Base-by-base conservation (phyloP, 2,888 invertebrate genomes). In the Folsomia candida region DNA sequence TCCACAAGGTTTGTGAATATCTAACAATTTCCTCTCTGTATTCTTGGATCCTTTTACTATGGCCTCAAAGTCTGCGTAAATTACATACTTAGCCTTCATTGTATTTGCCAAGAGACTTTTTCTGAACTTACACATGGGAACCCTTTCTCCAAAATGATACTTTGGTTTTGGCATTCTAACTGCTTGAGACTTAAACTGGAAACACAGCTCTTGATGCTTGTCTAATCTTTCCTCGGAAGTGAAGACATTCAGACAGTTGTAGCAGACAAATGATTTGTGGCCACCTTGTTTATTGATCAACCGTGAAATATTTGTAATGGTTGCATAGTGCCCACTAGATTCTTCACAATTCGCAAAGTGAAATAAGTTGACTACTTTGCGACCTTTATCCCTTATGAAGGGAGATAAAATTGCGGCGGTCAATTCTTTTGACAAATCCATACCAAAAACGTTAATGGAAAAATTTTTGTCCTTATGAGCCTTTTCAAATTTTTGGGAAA, bases 51-150 rank as follows among this genome's bases (percentile, higher is more conserved):
- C n/a, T 64, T 20, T 25, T 47, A 37, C 3, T 3, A 64, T 4
- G 6, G 64, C 20, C 29, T 64, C 64, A 22, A 64, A 51, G 20
- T 64, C 64, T 29, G 64, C 64, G 24, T 64, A 64, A 37, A 64
- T 64, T 2, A 51, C 51, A 51, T 22, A 64, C 4, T 26, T n/a
- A 22, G 25, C 18, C 26, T 64, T 64, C 3, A 64, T 3, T 22
- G 9, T 6, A 11, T 22, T 57, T 11, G 6, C 22, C 9, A 11
- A 57, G 47, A 18, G 47, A 47, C 47, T 11, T 6, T 57, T 57
- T 57, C 20, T 6, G 6, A 22, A 57, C 4, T 14, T 3, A 62
- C 29, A 14, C 2, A 2, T 25, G 29, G 62, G 18, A 2, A 37
- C 3, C 3, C 27, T 59, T 9, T 20, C n/a, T 29, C 26, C 9